Percentiles rank a stretch among this genome's conserved stretches.
These are phyloP conservation scores for Hypanus sabinus DNA, from an alignment of 2,113 vertebrate genomes.

Conservation along the genomic window DNA sequence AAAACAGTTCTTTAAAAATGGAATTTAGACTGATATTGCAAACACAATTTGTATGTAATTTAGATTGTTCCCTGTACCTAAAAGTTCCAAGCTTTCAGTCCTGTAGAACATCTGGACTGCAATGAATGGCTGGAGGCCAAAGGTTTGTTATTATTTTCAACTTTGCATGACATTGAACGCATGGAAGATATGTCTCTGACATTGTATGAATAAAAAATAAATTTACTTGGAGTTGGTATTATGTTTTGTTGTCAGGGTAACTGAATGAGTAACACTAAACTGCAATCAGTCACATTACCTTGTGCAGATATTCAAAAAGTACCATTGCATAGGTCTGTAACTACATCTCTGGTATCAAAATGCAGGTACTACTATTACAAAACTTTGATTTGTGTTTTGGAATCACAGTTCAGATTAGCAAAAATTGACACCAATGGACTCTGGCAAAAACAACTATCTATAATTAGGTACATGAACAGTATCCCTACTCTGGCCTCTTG, in stretches of 20 bases:
- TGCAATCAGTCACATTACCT: neutral
- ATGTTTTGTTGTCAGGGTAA: conserved; percentile 24
- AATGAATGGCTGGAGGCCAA: conserved; percentile 8
- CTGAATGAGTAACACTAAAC: neutral
- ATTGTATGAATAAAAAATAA: conserved; percentile 25
- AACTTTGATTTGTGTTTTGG: neutral
- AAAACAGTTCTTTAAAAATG: conserved; percentile 9
- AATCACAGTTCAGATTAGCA: neutral
- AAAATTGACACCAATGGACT: neutral
- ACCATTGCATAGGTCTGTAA: neutral
- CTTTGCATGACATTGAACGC: conserved; percentile 34
- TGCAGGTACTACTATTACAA: neutral
- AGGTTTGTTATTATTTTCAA: conserved; percentile 8
- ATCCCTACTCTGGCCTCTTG: too few species aligned
- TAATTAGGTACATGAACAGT: neutral
- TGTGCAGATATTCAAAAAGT: conserved; percentile 9
- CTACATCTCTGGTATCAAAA: neutral
- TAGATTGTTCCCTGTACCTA: neutral
- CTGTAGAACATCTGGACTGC: neutral
- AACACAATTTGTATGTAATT: neutral
- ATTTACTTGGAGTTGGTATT: neutral
- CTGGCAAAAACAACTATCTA: neutral
- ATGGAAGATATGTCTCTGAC: conserved; percentile 20
- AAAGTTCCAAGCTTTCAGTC: neutral
- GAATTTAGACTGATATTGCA: neutral